These are phyloP conservation scores for Enoplosus armatus DNA, from an alignment of 2,797 vertebrate species.

Conservation along the genomic window DNA sequence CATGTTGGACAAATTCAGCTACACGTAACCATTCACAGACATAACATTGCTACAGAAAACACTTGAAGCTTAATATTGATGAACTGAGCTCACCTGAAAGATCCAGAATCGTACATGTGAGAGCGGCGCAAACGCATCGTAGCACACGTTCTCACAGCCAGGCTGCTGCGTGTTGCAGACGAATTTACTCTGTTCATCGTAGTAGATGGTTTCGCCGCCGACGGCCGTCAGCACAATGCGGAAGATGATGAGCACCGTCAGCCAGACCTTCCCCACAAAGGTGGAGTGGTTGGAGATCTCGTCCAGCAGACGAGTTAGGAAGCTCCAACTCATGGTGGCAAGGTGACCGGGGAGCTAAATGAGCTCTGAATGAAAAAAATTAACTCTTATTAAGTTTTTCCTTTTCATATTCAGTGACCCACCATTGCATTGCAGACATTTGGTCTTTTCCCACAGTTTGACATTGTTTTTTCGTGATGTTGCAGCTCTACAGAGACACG, in stretches of 20 bases:
- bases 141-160: conserved; percentile 94
- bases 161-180: conserved; percentile 93
- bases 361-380: conserved; percentile 44
- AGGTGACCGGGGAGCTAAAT: conserved; percentile 53
- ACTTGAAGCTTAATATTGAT: too few species aligned
- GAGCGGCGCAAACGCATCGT: conserved; percentile 90
- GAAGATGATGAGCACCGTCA: conserved; percentile 91
- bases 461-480: conserved; percentile 3
- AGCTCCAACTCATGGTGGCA: conserved; percentile 93
- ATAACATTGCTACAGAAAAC: too few species aligned
- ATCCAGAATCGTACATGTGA: conserved; percentile 94
- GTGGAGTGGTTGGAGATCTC: conserved; percentile 95
- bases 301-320: conserved; percentile 91
- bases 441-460: neutral
- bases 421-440: neutral
- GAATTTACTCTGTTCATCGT: conserved; percentile 94
- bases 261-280: conserved; percentile 94
- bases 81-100: conserved; percentile 90
- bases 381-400: neutral
- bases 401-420: neutral
- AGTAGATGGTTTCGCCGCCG: conserved; percentile 93
- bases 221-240: conserved; percentile 92
- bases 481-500: too few species aligned
- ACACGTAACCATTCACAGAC: neutral
- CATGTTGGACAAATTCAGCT: neutral